phyloP scores from a whole-genome alignment of 2,113 vertebrate species.

The Phyllostomus discolor region DNA sequence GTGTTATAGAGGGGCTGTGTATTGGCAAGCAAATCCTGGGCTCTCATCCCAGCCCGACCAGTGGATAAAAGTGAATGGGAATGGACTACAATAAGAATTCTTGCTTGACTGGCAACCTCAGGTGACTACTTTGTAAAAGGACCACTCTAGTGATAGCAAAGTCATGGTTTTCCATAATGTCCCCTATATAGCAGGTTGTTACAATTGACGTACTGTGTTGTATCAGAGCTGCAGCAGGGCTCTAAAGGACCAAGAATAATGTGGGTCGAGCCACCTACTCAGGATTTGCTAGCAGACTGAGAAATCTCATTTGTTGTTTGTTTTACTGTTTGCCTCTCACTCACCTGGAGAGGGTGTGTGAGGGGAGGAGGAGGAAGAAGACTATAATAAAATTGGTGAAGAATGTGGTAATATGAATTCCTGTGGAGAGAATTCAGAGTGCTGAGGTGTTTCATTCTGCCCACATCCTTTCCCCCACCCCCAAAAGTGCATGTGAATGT shows the following conservation, averaged over 20 bases:
- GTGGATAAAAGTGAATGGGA: background rate
- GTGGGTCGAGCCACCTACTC: background rate
- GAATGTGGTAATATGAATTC: background rate
- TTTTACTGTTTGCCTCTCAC: background rate
- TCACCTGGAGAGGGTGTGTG: background rate
- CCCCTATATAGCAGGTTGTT: background rate
- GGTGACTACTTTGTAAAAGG: background rate
- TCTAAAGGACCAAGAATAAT: background rate
- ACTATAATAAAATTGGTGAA: background rate
- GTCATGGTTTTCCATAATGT: background rate
- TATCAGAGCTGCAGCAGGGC: background rate
- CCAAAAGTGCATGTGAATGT: background rate
- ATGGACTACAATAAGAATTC: background rate
- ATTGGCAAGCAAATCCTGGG: background rate
- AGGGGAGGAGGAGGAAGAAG: background rate
- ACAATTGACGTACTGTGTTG: background rate
- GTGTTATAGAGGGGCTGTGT: background rate
- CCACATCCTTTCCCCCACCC: fast-evolving
- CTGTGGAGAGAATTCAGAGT: background rate
- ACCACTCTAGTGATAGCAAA: background rate
- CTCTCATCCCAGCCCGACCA: background rate
- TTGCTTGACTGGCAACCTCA: background rate
- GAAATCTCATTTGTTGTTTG: background rate
- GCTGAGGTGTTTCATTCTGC: background rate
- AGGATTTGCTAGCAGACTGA: background rate